phyloP scores from a whole-genome alignment of 2,113 vertebrate genomes.

The Podiceps cristatus region DNA sequence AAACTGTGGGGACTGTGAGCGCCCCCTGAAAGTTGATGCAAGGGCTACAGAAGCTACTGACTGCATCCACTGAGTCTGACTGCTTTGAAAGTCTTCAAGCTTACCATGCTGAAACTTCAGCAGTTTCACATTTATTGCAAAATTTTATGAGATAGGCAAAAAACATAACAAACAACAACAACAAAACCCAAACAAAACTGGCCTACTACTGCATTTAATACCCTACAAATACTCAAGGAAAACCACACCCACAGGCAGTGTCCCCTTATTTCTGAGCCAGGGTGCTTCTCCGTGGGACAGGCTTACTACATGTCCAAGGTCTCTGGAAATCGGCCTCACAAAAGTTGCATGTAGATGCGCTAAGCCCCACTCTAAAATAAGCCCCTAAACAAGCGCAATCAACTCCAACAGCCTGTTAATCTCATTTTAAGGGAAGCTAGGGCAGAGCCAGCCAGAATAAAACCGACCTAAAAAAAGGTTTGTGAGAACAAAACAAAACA shows the following conservation, averaged over 20 bases:
- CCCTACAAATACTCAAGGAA: neutral
- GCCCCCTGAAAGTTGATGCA: neutral
- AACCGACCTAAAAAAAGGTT: neutral
- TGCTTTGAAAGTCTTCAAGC: neutral
- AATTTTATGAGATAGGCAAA: rapidly evolving
- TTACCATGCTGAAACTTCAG: neutral
- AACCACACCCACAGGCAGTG: neutral
- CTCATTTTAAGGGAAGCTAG: neutral
- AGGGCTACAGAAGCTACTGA: neutral
- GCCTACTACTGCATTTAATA: neutral
- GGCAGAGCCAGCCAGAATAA: neutral
- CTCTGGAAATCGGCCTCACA: neutral
- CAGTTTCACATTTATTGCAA: neutral
- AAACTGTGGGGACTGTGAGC: neutral
- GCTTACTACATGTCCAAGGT: neutral
- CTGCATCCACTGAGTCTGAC: neutral
- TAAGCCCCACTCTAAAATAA: neutral
- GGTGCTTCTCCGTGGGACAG: neutral
- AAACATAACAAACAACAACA: too few relatives aligned
- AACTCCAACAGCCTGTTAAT: neutral
- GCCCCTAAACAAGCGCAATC: neutral
- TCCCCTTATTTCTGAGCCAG: rapidly evolving
- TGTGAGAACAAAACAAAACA: neutral
- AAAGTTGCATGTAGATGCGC: neutral
- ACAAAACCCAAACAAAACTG: too few relatives aligned